Conservation (phyloP, 35 echinoderm and acorn worm species). For the Anneissia japonica region DNA sequence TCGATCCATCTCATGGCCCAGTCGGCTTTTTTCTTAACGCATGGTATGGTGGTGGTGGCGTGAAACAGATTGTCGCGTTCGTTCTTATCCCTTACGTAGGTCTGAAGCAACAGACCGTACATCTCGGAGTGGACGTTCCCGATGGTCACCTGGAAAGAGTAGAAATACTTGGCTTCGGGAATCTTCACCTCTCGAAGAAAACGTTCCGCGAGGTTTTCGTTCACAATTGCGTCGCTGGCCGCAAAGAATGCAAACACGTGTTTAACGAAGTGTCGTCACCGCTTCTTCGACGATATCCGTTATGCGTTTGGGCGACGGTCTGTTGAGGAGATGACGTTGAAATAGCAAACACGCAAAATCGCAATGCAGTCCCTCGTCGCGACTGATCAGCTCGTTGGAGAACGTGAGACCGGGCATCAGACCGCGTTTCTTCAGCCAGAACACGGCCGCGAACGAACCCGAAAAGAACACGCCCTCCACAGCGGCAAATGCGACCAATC, state of each 20-base stretch:
- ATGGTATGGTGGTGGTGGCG: slow-evolving; percentile 62
- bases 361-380: too few species aligned
- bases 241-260: slow-evolving; percentile 90
- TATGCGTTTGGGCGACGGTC: too few species aligned
- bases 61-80: slow-evolving; percentile 69
- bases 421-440: slow-evolving; percentile 86
- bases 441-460: slow-evolving; percentile 89
- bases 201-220: slow-evolving; percentile 79
- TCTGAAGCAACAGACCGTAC: slow-evolving; percentile 81
- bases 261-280: slow-evolving; percentile 68
- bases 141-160: slow-evolving; percentile 93
- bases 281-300: too few species aligned
- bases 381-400: slow-evolving; percentile 94
- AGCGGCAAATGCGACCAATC: slow-evolving; percentile 80
- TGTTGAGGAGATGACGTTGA: too few species aligned
- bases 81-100: slow-evolving; percentile 58
- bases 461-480: slow-evolving; percentile 96
- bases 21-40: slow-evolving; percentile 94
- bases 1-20: slow-evolving; percentile 87
- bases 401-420: slow-evolving; percentile 80
- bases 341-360: too few species aligned
- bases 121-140: slow-evolving; percentile 97
- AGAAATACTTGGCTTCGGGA: slow-evolving; percentile 79
- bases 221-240: slow-evolving; percentile 89
- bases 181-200: slow-evolving; percentile 85